Evolutionary conservation across 1,140 invertebrate species (phyloP).

Genomic region (Drosophila lowei): DNA sequence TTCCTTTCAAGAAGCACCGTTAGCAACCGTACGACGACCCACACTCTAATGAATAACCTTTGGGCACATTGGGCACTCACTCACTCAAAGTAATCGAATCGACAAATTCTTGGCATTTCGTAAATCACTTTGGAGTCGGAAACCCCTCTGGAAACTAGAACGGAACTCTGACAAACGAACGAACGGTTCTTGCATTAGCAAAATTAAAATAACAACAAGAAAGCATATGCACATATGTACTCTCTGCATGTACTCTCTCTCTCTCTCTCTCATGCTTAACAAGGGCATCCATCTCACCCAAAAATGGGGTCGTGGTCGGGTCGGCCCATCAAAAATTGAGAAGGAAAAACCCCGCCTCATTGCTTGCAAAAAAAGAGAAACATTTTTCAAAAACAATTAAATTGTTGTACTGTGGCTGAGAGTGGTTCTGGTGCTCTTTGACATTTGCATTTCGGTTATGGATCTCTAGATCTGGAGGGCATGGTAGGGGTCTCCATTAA

Average conservation of each 20-base stretch:
- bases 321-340: constrained; percentile 18
- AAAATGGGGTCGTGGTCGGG: constrained; percentile 43
- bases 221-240: not conserved
- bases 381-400: constrained; percentile 49
- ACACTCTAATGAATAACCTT: constrained; percentile 60
- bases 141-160: constrained; percentile 57
- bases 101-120: constrained; percentile 66
- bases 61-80: constrained; percentile 24
- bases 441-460: constrained; percentile 35
- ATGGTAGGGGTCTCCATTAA: constrained; percentile 17
- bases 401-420: constrained; percentile 20
- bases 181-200: constrained; percentile 68
- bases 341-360: not conserved
- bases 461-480: constrained; percentile 15
- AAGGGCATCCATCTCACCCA: constrained; percentile 23
- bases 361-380: constrained; percentile 4
- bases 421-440: constrained; percentile 22
- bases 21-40: not conserved
- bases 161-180: constrained; percentile 51
- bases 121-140: constrained; percentile 48
- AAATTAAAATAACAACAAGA: constrained; percentile 65
- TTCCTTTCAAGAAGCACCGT: constrained; percentile 16
- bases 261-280: too few relatives aligned
- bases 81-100: constrained; percentile 68
- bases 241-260: too few relatives aligned